A percentile compares a stretch with the other conserved stretches of the same genome.
Conservation (phyloP, 2,888 invertebrate genomes). For the Rhabditophanes sp. region DNA sequence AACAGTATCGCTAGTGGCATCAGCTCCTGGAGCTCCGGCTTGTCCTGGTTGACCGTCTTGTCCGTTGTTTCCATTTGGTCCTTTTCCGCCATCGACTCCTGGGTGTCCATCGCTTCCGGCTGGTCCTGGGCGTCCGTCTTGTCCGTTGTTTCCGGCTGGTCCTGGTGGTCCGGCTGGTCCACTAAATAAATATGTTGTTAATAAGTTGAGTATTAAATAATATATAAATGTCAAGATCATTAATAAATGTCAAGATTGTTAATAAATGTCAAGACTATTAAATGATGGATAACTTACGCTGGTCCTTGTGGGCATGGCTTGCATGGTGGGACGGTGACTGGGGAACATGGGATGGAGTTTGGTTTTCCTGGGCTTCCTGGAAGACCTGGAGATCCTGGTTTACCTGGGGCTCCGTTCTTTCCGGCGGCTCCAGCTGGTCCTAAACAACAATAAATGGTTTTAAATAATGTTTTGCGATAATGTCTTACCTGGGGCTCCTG, state of each 20-base stretch:
- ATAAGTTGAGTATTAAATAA: too few species aligned
- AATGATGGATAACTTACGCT: too few species aligned
- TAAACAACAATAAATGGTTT: constrained; percentile 16
- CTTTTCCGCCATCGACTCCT: constrained; percentile 3
- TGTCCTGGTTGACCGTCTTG: constrained; percentile 6
- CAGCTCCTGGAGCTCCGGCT: constrained; percentile 9
- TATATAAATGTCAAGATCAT: too few species aligned
- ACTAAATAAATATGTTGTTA: too few species aligned
- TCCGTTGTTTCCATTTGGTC: constrained; percentile 6
- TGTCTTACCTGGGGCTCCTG: constrained; percentile 20
- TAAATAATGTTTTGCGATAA: constrained; percentile 18
- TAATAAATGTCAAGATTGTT: too few species aligned
- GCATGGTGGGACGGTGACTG: constrained; percentile 42
- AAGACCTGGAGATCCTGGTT: constrained; percentile 12
- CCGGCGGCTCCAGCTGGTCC: constrained; percentile 14
- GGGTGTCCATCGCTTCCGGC: constrained; percentile 6
- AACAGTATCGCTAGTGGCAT: too few species aligned
- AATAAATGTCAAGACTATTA: too few species aligned
- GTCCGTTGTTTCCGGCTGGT: constrained; percentile 10
- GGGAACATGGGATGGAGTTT: too few species aligned
- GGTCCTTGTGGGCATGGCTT: constrained; percentile 39
- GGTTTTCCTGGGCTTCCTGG: constrained; percentile 8
- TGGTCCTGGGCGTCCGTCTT: constrained; percentile 6
- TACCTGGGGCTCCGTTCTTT: constrained; percentile 5
- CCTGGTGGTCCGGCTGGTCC: constrained; percentile 17